Percentiles rank a stretch among this genome's conserved stretches.
Conservation (phyloP, 2,888 invertebrate genomes). For the Fissipunctia ypsillon region DNA sequence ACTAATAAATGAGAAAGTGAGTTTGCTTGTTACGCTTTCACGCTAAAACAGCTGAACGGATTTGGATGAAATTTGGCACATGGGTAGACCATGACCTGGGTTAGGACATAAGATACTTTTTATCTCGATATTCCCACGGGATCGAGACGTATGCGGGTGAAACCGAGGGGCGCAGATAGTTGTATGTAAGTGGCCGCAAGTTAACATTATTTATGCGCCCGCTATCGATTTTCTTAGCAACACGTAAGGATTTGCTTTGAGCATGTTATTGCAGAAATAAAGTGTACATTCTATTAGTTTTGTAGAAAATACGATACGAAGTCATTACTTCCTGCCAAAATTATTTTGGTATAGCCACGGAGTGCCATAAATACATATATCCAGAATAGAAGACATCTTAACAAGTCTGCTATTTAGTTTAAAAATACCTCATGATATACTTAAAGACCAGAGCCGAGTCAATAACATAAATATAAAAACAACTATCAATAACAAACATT, state of each 20-base stretch:
- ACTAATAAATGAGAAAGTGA: too few species aligned
- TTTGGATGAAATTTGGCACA: too few species aligned
- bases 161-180: too few species aligned
- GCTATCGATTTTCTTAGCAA: conserved; percentile 44
- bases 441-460: conserved; percentile 8
- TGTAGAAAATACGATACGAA: conserved; percentile 2
- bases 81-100: too few species aligned
- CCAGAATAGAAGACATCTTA: neutral
- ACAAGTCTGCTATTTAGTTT: neutral
- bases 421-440: neutral
- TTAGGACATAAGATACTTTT: too few species aligned
- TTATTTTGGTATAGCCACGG: neutral
- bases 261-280: conserved; percentile 11
- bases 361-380: neutral
- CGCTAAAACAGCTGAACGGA: too few species aligned
- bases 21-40: too few species aligned
- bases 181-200: conserved; percentile 28
- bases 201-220: conserved; percentile 45
- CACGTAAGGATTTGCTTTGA: conserved; percentile 9
- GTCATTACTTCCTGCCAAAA: neutral
- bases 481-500: conserved; percentile 25
- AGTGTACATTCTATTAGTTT: neutral
- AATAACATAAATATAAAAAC: conserved; percentile 30
- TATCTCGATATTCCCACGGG: too few species aligned
- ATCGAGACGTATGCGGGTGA: too few species aligned